Base-by-base conservation (phyloP, 2,797 vertebrate genomes). In the Pipistrellus pygmaeus region DNA sequence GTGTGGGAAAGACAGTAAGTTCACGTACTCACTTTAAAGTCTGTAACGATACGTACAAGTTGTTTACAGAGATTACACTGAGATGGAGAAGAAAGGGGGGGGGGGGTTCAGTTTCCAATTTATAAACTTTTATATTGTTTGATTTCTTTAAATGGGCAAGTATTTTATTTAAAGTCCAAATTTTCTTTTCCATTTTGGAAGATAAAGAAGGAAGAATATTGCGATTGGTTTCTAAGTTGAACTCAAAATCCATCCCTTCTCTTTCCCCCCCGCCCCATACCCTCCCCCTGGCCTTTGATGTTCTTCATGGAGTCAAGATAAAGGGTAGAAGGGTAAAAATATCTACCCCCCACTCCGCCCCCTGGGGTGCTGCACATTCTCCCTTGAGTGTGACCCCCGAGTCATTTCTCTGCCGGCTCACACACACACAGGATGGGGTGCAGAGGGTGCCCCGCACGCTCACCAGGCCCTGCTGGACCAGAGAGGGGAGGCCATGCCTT, bases 131-230 rank as follows among this genome's bases (percentile, higher is more conserved):
- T 38, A 66, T 64, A 89, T 80, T 88, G 68, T 68, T 77, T 85
- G 32, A 90, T 57, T 81, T 88, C 30, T 89, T 96, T 87, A 93
- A 96, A 60, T 48, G 35, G 46, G n/a, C 11, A 81, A 32, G 15
- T 32, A 35, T 76, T 86, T 76, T 41, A 76, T 44, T 82, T 78
- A 66, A 94, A 83, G 57, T 48, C 60, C 72, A 84, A 86, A 75
- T 9, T 35, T 76, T 83, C 13, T 84, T 78, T 78, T 23, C n/a
- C 64, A 91, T 83, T 77, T 66, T n/a, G 48, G 20, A 8, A 3
- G 3, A 15, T 64, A 35, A 38, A n/a, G 32, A 18, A 38, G n/a
- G n/a, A 66, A 48, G 15, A n/a, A 38, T 18, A 73, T 6, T 69
- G 84, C 41, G 30, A 44, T 0, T 44, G 15, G 55, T 83, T 78